Evolutionary conservation across 2,888 invertebrate genomes (phyloP), one percentile per base, ranked within the genome.

Genomic region (Melanotus villosus): DNA sequence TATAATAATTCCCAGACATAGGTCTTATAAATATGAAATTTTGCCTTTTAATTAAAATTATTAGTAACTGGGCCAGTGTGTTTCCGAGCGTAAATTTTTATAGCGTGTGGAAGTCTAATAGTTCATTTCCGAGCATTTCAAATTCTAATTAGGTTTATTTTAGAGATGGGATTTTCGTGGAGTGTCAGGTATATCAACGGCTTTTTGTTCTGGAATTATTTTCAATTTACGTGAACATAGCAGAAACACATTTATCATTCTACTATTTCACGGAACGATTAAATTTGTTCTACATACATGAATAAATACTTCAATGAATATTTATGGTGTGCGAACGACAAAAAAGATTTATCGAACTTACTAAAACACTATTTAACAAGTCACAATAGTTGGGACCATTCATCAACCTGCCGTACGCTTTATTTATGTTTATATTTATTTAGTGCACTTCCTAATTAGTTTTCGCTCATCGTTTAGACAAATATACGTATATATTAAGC

Each of bases 251-350:
- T 60, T 47, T 36, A 47, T 60, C 60, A 45, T 45, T 18, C 3
- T 26, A 57, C 38, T 45, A 59, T 43, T 60, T 47, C 14, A 45
- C 32, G 45, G 32, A 18, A 12, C 18, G 60, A 60, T 60, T 60
- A 60, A 45, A 47, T 60, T 60, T 60, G 30, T 60, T 60, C 47
- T 45, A 47, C 60, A 60, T 60, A 60, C 32, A 58, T 60, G 60
- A 47, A 60, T 47, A 60, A 60, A 60, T 60, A 60, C 47, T 45
- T 60, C 19, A 21, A 60, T 60, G 60, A 60, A 45, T 45, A 60
- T 60, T 60, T 60, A 60, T 60, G 47, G 47, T 18, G 60, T 45
- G 47, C 60, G 43, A 60, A 47, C 23, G 60, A 60, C 60, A 45
- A 59, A 59, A 58, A 58, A 58, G 58, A 58, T 58, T 58, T 58